A percentile compares a stretch with the other conserved stretches of the same genome.
These are phyloP conservation scores for Notoglanidium macrostoma DNA, from an alignment of 2,797 vertebrate genomes.

Conservation along the genomic window DNA sequence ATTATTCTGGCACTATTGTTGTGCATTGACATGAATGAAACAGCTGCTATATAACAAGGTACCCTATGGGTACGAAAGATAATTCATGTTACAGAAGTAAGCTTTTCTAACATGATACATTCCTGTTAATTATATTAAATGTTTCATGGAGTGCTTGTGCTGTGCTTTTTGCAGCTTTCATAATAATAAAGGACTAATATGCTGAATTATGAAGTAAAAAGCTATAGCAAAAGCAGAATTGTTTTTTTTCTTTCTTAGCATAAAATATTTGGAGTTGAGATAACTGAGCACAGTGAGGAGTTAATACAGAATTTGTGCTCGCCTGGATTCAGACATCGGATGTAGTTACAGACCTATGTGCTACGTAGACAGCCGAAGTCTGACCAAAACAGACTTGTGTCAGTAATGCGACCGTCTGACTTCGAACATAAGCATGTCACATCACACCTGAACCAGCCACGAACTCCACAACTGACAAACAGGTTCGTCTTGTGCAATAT, in stretches of 20 bases:
- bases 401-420: neutral
- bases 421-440: neutral
- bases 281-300: neutral
- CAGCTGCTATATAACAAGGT: conserved; percentile 28
- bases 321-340: neutral
- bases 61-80: conserved; percentile 11
- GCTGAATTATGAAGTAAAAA: neutral
- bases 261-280: neutral
- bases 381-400: neutral
- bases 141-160: neutral
- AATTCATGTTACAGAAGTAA: neutral
- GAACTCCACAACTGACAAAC: no score
- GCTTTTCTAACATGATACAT: neutral
- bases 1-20: conserved; percentile 17
- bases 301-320: neutral
- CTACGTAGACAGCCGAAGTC: neutral
- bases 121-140: neutral
- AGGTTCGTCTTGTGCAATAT: neutral
- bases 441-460: no score
- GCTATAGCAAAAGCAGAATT: neutral
- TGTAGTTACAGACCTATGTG: neutral
- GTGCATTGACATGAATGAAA: conserved; percentile 34
- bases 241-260: neutral
- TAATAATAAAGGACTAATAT: neutral
- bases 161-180: neutral